These are phyloP conservation scores for Drosophila birchii DNA, from an alignment of 2,888 invertebrate species.

Conservation along the genomic window DNA sequence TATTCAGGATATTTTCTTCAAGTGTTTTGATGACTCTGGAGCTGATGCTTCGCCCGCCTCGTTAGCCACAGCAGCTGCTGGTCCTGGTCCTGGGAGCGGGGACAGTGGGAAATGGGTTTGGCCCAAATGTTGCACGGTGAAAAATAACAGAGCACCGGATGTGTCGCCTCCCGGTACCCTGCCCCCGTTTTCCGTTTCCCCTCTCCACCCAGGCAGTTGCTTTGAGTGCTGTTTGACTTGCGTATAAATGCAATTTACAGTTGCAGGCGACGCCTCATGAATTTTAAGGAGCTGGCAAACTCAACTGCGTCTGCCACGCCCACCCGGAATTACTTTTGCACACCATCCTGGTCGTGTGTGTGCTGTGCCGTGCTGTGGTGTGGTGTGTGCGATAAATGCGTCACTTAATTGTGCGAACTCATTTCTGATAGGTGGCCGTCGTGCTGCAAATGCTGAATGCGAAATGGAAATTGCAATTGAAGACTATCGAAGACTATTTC, in stretches of 20 bases:
- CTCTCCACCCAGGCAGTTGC: conserved; percentile 17
- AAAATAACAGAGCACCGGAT: conserved; percentile 35
- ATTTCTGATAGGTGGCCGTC: conserved; percentile 39
- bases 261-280: conserved; percentile 73
- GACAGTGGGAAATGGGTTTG: conserved; percentile 8
- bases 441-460: conserved; percentile 18
- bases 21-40: conserved; percentile 21
- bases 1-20: not conserved
- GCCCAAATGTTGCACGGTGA: conserved; percentile 54
- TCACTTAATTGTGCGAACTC: conserved; percentile 64
- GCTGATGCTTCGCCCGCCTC: conserved; percentile 41
- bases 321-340: conserved; percentile 56
- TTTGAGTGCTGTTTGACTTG: conserved; percentile 72
- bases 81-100: not conserved
- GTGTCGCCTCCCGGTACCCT: conserved; percentile 20
- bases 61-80: conserved; percentile 39
- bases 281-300: conserved; percentile 65
- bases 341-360: not conserved
- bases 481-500: conserved; percentile 30
- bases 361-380: not conserved
- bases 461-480: conserved; percentile 25
- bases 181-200: not conserved
- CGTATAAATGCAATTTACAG: conserved; percentile 75
- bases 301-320: conserved; percentile 40
- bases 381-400: conserved; percentile 68